phyloP scores from a whole-genome alignment of 2,113 vertebrate species.

The Xiphias gladius region DNA sequence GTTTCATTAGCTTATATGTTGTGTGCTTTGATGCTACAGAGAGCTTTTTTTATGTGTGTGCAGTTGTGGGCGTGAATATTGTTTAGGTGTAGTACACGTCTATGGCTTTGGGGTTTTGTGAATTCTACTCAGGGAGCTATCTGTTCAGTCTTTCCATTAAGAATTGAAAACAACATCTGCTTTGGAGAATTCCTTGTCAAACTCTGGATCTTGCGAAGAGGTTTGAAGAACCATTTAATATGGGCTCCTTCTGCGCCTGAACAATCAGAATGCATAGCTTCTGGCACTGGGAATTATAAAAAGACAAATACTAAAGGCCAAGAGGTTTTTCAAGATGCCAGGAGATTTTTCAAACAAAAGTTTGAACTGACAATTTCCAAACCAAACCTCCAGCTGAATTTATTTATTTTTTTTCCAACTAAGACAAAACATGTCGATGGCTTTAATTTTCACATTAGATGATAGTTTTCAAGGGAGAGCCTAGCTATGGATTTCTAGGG shows the following conservation, averaged over 20 bases:
- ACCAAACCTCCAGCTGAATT: neutral
- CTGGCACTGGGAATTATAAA: neutral
- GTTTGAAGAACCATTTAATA: conserved; percentile 31
- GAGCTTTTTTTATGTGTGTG: conserved; percentile 38
- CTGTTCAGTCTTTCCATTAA: conserved; percentile 60
- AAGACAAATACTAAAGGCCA: conserved; percentile 3
- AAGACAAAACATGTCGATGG: conserved; percentile 14
- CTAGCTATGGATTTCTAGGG: conserved; percentile 55
- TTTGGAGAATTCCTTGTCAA: conserved; percentile 54
- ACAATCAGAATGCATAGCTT: conserved; percentile 17
- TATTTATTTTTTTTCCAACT: neutral
- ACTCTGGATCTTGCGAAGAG: conserved; percentile 19
- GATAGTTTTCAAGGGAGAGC: conserved; percentile 45
- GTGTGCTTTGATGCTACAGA: conserved; percentile 13
- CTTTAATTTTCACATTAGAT: conserved; percentile 63
- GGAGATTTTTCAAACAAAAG: conserved; percentile 32
- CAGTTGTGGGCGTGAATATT: conserved; percentile 13
- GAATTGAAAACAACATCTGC: conserved; percentile 71
- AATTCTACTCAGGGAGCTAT: conserved; percentile 17
- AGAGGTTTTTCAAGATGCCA: conserved; percentile 2
- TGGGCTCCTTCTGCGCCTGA: neutral
- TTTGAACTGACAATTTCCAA: conserved; percentile 20
- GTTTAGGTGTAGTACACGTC: conserved; percentile 10
- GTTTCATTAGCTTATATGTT: neutral
- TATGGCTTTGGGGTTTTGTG: conserved; percentile 42